Percentiles rank a stretch among this genome's conserved stretches.
Conservation (phyloP, 2,113 vertebrate genomes). For the Pongo pygmaeus region DNA sequence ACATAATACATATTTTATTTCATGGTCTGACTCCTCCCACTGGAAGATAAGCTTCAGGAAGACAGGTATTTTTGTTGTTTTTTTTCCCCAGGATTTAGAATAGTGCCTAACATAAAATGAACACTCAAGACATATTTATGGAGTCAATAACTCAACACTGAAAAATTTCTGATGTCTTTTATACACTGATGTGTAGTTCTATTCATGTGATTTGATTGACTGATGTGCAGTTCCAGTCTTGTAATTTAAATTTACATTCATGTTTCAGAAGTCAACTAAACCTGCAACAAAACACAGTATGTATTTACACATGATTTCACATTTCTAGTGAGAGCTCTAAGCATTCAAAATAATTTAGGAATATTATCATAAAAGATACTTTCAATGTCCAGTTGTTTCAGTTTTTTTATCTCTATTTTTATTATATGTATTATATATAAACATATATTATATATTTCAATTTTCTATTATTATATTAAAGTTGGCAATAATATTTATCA, state of each 20-base stretch:
- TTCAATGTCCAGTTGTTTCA: background rate
- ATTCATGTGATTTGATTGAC: background rate
- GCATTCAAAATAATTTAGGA: background rate
- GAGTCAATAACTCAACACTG: background rate
- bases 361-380: background rate
- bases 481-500: background rate
- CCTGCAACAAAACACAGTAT: background rate
- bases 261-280: background rate
- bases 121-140: background rate
- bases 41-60: background rate
- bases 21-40: background rate
- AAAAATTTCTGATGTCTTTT: background rate
- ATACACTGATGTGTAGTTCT: background rate
- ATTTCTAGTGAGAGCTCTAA: background rate
- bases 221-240: background rate
- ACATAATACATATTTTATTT: background rate
- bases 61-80: background rate
- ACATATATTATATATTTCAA: background rate
- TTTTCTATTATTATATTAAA: background rate
- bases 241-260: background rate
- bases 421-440: fast-evolving
- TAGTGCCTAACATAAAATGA: background rate
- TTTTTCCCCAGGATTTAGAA: background rate
- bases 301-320: background rate
- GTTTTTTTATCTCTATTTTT: background rate